Percentiles rank a stretch among this genome's conserved stretches.
phyloP scores from a whole-genome alignment of 2,888 invertebrate species.

The Tubulanus polymorphus region DNA sequence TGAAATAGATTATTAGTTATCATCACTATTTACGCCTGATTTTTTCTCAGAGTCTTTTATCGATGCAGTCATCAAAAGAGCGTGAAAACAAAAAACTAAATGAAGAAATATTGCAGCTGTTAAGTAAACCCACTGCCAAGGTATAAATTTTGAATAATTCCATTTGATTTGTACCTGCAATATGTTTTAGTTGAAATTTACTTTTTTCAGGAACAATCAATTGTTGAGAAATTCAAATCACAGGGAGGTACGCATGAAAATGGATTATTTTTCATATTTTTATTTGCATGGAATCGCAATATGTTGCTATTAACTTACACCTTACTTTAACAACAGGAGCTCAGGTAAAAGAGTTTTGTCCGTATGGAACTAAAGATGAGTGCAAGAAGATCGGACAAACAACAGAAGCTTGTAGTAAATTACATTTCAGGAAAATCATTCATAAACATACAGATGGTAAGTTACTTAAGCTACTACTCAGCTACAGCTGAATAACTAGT shows the following conservation, averaged over 20 bases:
- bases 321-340: conserved; percentile 39
- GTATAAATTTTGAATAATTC: too few relatives aligned
- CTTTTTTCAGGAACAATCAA: conserved; percentile 63
- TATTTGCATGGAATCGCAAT: not conserved
- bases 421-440: conserved; percentile 96
- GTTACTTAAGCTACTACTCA: not conserved
- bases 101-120: conserved; percentile 81
- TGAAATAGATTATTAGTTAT: not conserved
- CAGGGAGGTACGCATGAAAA: conserved; percentile 68
- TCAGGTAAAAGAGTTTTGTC: conserved; percentile 80
- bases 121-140: conserved; percentile 94
- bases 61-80: conserved; percentile 91
- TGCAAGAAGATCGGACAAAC: conserved; percentile 60
- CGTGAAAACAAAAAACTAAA: conserved; percentile 92
- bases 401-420: conserved; percentile 71
- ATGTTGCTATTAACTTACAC: not conserved
- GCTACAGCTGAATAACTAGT: not conserved
- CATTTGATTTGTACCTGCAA: too few relatives aligned
- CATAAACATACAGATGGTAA: conserved; percentile 81
- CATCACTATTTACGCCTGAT: not conserved
- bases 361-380: conserved; percentile 88
- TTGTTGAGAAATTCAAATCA: conserved; percentile 93
- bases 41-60: conserved; percentile 67
- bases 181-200: not conserved
- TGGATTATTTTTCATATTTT: not conserved